Percentiles rank a stretch among this genome's conserved stretches.
Conservation (phyloP, 2,888 invertebrate genomes). For the Cosmorhoe ocellata region DNA sequence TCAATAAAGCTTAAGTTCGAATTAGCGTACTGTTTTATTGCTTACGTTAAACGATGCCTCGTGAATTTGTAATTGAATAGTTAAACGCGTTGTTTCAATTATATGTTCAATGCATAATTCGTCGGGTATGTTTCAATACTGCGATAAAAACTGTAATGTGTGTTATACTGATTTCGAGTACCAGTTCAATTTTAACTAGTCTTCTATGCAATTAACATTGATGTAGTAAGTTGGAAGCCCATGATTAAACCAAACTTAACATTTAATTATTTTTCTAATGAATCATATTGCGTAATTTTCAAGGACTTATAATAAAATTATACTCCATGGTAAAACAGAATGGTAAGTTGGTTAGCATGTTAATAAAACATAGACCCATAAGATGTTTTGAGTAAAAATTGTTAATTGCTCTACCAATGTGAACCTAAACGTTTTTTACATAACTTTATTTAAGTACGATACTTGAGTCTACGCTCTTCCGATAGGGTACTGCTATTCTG, state of each 20-base stretch:
- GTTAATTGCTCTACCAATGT: constrained; percentile 22
- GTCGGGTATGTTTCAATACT: constrained; percentile 36
- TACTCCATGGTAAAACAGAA: no score
- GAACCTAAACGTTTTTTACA: not conserved
- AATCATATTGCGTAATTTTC: no score
- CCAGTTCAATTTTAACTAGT: no score
- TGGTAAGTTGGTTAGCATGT: no score
- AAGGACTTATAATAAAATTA: no score
- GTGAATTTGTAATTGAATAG: constrained; percentile 21
- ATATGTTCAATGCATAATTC: constrained; percentile 37
- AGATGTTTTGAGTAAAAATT: constrained; percentile 1
- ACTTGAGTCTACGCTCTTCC: not conserved
- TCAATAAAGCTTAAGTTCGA: not conserved
- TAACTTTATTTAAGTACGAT: constrained; percentile 2
- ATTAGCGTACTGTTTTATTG: constrained; percentile 10
- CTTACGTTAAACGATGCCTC: constrained; percentile 3
- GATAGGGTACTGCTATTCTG: constrained; percentile 5
- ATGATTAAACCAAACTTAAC: no score
- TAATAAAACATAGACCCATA: no score
- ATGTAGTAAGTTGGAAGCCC: no score
- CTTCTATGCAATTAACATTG: no score
- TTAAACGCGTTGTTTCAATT: constrained; percentile 31
- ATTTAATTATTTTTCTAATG: no score
- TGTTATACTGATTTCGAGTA: no score
- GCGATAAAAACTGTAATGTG: constrained; percentile 19